Evolutionary conservation across 2,888 invertebrate species (phyloP), one percentile per base, ranked within the genome.

Genomic region (Zaprionus lineosus): DNA sequence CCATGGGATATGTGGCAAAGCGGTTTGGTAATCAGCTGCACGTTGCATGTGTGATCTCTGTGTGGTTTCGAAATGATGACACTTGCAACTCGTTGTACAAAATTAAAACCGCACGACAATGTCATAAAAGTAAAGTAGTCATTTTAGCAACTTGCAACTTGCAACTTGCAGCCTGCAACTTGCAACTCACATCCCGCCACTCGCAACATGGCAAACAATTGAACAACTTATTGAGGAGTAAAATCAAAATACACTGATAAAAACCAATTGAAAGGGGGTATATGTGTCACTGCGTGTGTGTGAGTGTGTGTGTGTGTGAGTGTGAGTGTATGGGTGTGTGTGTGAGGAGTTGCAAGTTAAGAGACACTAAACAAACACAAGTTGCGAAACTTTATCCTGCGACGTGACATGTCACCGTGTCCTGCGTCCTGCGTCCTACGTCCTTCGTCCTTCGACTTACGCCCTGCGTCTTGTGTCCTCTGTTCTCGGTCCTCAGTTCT

Each of bases 241-340:
- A 82, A 82, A 84, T 84, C 83, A 82, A 81, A 81, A 74, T 81
- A 75, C 78, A 78, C 64, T 84, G 79, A 79, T 84, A 84, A 66
- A 84, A 77, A 78, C 58, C 79, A 79, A 84, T 84, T 72, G 68
- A 74, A 61, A 47, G 51, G 33, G 43, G 33, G 33, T n/a, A n/a
- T n/a, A n/a, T n/a, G n/a, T n/a, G n/a, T n/a, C n/a, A n/a, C n/a
- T n/a, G n/a, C n/a, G n/a, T n/a, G n/a, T n/a, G n/a, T n/a, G n/a
- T n/a, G n/a, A n/a, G n/a, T n/a, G n/a, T n/a, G n/a, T n/a, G n/a
- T n/a, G n/a, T n/a, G n/a, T n/a, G n/a, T n/a, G n/a, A n/a, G n/a
- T n/a, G n/a, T n/a, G n/a, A n/a, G n/a, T n/a, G n/a, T n/a, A n/a
- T n/a, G n/a, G n/a, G n/a, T n/a, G n/a, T n/a, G n/a, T n/a, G n/a